Evolutionary conservation across 1,140 invertebrate genomes (phyloP).

Genomic region (Zophobas atratus): DNA sequence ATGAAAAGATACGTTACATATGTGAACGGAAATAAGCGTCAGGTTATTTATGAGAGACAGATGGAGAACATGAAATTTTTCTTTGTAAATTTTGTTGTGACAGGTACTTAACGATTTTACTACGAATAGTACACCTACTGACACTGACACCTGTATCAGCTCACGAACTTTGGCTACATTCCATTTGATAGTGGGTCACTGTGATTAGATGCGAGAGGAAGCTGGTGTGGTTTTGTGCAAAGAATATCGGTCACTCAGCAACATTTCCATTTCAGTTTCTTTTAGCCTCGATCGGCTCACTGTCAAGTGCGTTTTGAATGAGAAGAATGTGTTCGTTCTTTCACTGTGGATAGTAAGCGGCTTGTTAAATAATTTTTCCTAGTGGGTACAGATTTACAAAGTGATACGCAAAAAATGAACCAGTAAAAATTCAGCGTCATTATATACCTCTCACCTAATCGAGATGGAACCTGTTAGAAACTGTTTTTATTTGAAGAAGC

Average conservation of each 20-base stretch:
- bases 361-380: background rate
- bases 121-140: slow-evolving; percentile 25
- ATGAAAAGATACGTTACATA: too few relatives aligned
- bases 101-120: slow-evolving; percentile 6
- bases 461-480: background rate
- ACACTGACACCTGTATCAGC: slow-evolving; percentile 29
- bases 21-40: too few relatives aligned
- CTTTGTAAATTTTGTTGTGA: slow-evolving; percentile 2
- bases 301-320: slow-evolving; percentile 34
- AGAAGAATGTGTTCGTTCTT: slow-evolving; percentile 5
- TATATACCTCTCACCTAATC: background rate
- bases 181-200: slow-evolving; percentile 37
- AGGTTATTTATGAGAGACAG: background rate
- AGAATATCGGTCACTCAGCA: slow-evolving; percentile 32
- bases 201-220: slow-evolving; percentile 36
- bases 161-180: slow-evolving; percentile 27
- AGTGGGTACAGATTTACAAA: background rate
- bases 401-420: background rate
- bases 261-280: slow-evolving; percentile 38
- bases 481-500: too few relatives aligned
- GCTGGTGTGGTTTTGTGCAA: slow-evolving; percentile 32
- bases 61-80: slow-evolving; percentile 13
- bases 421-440: background rate
- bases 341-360: background rate
- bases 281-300: slow-evolving; percentile 34